Conservation (phyloP, 2,113 vertebrate genomes). For the Taurulus bubalis region DNA sequence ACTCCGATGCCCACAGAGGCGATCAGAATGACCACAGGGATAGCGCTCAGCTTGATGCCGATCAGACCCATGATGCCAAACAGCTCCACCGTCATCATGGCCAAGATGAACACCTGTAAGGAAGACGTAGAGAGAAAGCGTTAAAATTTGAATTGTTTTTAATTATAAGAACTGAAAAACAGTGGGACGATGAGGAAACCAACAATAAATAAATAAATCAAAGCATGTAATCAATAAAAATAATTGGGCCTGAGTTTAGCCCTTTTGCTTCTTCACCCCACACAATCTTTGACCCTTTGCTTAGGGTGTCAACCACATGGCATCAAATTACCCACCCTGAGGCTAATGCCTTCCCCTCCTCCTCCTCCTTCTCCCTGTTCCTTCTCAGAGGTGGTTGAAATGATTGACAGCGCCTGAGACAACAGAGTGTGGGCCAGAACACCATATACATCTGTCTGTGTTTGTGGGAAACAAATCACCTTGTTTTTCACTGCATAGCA, state of each 20-base stretch:
- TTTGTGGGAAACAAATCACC: slow-evolving; percentile 8
- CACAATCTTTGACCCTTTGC: slow-evolving; percentile 63
- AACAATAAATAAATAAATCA: neutral
- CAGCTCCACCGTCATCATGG: slow-evolving; percentile 96
- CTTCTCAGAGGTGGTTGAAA: slow-evolving; percentile 54
- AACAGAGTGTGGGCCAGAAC: slow-evolving; percentile 33
- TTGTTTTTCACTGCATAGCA: slow-evolving; percentile 24
- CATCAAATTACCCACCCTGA: slow-evolving; percentile 73
- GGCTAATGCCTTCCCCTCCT: slow-evolving; percentile 39
- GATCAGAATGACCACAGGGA: slow-evolving; percentile 97
- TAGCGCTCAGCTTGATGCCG: slow-evolving; percentile 97
- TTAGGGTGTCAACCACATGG: slow-evolving; percentile 63
- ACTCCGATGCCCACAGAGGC: slow-evolving; percentile 98
- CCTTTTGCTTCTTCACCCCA: slow-evolving; percentile 50
- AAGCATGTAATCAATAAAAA: neutral
- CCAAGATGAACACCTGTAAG: slow-evolving; percentile 92
- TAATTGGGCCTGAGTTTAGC: slow-evolving; percentile 29
- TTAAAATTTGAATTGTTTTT: neutral
- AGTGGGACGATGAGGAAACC: neutral
- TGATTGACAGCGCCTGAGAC: slow-evolving; percentile 65
- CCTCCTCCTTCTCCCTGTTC: slow-evolving; percentile 28
- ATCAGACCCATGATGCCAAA: slow-evolving; percentile 99
- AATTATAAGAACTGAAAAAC: neutral
- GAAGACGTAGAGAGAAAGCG: neutral
- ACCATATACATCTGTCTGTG: slow-evolving; percentile 13